A percentile compares a stretch with the other conserved stretches of the same genome.
Conservation (phyloP, 2,797 vertebrate genomes). For the Synaphobranchus kaupii region DNA sequence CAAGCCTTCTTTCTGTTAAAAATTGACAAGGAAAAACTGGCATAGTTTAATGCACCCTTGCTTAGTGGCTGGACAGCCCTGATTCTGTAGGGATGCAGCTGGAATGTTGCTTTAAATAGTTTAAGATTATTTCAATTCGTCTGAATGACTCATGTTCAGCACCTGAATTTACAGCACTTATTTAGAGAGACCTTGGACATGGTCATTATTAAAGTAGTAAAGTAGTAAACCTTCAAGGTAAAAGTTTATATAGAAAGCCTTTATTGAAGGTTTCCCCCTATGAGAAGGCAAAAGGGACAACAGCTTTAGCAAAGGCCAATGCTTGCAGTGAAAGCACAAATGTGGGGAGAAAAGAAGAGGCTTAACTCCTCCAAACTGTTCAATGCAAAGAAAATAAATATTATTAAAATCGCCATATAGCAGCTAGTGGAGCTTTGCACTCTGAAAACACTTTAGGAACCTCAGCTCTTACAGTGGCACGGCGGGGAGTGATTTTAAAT, state of each 20-base stretch:
- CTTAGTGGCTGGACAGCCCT: background rate
- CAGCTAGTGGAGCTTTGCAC: background rate
- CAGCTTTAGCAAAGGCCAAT: background rate
- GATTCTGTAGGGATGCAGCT: background rate
- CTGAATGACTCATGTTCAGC: background rate
- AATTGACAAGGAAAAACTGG: background rate
- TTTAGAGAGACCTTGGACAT: background rate
- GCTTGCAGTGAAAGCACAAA: background rate
- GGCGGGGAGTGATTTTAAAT: background rate
- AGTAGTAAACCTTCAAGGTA: background rate
- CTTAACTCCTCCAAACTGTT: background rate
- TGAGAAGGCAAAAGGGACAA: background rate
- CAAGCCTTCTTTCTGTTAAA: background rate
- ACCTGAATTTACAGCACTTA: background rate
- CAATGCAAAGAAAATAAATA: background rate
- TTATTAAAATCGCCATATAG: background rate
- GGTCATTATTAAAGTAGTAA: background rate
- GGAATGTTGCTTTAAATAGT: background rate
- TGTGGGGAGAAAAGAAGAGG: background rate
- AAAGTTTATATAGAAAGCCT: background rate
- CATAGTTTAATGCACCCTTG: background rate
- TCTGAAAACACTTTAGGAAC: background rate
- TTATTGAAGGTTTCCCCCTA: background rate
- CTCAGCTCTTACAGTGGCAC: background rate
- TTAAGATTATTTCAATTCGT: background rate